These are phyloP conservation scores for Pantherophis alleghaniensis DNA, from an alignment of 2,797 vertebrate species.

Conservation along the genomic window DNA sequence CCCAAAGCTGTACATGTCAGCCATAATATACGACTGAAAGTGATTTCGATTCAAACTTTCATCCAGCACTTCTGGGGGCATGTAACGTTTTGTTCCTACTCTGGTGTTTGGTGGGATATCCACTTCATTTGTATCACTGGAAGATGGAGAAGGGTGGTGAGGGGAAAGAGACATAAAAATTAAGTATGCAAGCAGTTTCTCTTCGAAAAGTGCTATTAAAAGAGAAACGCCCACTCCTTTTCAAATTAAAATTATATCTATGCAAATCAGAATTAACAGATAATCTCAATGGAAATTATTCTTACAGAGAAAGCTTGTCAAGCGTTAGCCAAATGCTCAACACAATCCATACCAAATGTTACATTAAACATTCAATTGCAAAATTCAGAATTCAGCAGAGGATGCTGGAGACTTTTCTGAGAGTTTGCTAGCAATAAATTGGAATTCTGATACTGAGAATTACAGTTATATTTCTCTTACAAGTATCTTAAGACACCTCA, in stretches of 20 bases:
- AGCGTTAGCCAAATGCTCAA: slow-evolving; percentile 26
- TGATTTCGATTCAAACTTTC: slow-evolving; percentile 90
- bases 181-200: slow-evolving; percentile 5
- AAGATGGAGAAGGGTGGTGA: slow-evolving; percentile 6
- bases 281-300: slow-evolving; percentile 42
- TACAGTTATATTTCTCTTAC: slow-evolving; percentile 58
- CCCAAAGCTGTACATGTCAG: slow-evolving; percentile 98
- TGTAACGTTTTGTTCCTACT: slow-evolving; percentile 97
- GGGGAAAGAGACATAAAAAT: neutral
- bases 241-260: slow-evolving; percentile 1
- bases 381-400: slow-evolving; percentile 51
- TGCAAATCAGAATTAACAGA: slow-evolving; percentile 40
- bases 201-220: slow-evolving; percentile 6
- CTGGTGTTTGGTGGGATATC: slow-evolving; percentile 93
- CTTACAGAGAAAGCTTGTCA: slow-evolving; percentile 36
- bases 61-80: slow-evolving; percentile 95
- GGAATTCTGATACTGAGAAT: slow-evolving; percentile 48
- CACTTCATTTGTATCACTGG: slow-evolving; percentile 92
- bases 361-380: slow-evolving; percentile 54
- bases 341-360: slow-evolving; percentile 44
- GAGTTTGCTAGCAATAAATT: slow-evolving; percentile 55
- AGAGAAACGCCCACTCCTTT: neutral
- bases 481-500: slow-evolving; percentile 43
- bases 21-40: slow-evolving; percentile 98
- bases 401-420: slow-evolving; percentile 45